A percentile compares a stretch with the other conserved stretches of the same genome.
phyloP scores from a whole-genome alignment of 2,797 vertebrate genomes.

The Ateles fusciceps region DNA sequence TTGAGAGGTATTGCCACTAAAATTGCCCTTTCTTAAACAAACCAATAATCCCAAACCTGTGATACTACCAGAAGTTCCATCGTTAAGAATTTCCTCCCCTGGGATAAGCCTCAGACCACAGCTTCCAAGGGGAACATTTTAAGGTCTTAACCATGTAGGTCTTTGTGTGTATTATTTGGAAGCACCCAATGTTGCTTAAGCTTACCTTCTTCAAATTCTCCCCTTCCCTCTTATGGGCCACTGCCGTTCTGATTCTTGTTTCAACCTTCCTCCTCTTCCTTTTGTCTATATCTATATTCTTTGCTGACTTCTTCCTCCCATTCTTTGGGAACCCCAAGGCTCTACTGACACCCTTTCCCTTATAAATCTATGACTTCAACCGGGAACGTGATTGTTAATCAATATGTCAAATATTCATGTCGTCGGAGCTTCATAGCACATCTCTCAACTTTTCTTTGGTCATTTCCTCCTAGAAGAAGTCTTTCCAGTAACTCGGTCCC shows the following conservation, averaged over 20 bases:
- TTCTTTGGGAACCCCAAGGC: neutral
- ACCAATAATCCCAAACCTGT: neutral
- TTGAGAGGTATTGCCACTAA: neutral
- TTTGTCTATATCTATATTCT: neutral
- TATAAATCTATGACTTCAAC: neutral
- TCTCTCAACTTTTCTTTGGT: neutral
- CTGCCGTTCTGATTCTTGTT: neutral
- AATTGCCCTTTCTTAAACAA: neutral
- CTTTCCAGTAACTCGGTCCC: neutral
- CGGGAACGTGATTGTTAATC: neutral
- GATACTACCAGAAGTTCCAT: neutral
- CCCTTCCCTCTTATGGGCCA: neutral
- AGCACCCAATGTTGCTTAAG: neutral
- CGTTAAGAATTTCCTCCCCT: slow-evolving; percentile 24
- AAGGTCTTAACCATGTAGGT: neutral
- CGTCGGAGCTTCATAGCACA: neutral
- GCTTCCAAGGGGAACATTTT: neutral
- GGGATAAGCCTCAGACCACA: neutral
- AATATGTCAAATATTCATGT: neutral
- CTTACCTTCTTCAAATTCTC: neutral
- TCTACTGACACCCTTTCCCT: neutral
- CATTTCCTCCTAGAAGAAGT: neutral
- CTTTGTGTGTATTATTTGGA: neutral
- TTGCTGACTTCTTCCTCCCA: neutral
- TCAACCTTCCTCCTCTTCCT: neutral